Evolutionary conservation across 2,888 invertebrate species (phyloP).

Genomic region (Chloromyia formosa): DNA sequence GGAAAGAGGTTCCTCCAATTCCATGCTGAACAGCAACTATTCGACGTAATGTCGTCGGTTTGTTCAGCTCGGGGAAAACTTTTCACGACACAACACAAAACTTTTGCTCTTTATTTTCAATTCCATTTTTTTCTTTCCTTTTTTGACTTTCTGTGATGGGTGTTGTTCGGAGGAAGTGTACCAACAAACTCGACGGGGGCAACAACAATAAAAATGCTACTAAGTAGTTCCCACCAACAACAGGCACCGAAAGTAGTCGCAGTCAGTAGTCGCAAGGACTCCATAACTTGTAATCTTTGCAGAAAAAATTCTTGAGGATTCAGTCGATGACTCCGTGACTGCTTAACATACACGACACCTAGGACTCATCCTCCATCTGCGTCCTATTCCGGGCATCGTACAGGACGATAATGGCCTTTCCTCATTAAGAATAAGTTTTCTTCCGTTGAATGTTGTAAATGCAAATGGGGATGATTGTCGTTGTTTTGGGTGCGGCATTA

Average conservation of each 20-base stretch:
- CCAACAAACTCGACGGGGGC: background rate
- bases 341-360: background rate
- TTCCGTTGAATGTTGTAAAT: slow-evolving; percentile 17
- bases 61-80: slow-evolving; percentile 3
- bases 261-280: background rate
- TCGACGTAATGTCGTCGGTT: background rate
- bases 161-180: background rate
- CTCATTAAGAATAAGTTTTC: slow-evolving; percentile 37
- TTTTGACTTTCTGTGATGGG: no score
- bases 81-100: slow-evolving; percentile 9
- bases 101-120: background rate
- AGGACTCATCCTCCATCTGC: background rate
- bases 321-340: background rate
- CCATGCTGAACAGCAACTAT: background rate
- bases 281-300: background rate
- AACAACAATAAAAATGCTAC: background rate
- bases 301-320: background rate
- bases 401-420: slow-evolving; percentile 30
- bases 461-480: slow-evolving; percentile 18
- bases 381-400: background rate
- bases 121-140: background rate
- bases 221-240: no score
- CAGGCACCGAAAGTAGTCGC: no score
- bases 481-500: slow-evolving; percentile 21
- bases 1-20: background rate